phyloP scores from a whole-genome alignment of 2,888 invertebrate species.

The Ypsolopha scabrella region DNA sequence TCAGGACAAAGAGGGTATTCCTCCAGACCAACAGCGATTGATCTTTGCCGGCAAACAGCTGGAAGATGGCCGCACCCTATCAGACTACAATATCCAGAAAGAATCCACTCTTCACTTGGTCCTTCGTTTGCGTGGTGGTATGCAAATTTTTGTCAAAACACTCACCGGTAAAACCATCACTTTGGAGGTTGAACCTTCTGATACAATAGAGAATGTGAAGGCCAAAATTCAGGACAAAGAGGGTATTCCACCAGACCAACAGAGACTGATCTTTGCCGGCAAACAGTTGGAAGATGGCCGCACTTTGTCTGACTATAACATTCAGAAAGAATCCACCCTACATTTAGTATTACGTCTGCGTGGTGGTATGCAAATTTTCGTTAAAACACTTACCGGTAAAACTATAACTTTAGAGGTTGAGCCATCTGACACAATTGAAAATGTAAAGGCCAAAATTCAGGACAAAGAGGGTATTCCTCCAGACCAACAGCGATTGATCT shows the following conservation, averaged over 20 bases:
- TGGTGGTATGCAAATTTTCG: conserved; percentile 33
- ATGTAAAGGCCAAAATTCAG: conserved; percentile 2
- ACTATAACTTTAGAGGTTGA: not conserved
- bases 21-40: conserved; percentile 13
- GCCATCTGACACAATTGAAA: no score
- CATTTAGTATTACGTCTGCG: conserved; percentile 39
- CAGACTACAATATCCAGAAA: conserved; percentile 14
- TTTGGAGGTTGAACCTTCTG: conserved; percentile 41
- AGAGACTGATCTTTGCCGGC: conserved; percentile 35
- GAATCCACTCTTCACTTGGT: conserved; percentile 12
- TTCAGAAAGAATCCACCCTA: conserved; percentile 60
- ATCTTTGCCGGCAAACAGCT: conserved; percentile 13
- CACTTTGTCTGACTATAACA: conserved; percentile 75
- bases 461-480: conserved; percentile 4
- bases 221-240: conserved; percentile 66
- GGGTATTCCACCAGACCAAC: conserved; percentile 70
- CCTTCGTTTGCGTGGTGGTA: conserved; percentile 9
- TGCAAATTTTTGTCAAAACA: not conserved
- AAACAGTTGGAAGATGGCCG: conserved; percentile 15
- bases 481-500: no score
- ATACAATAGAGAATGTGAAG: conserved; percentile 73
- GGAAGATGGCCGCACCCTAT: conserved; percentile 13
- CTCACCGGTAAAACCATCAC: conserved; percentile 12
- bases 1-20: conserved; percentile 13
- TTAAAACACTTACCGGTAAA: conserved; percentile 4